Conservation (phyloP, 2,113 vertebrate species). For the Nyctereutes procyonoides region DNA sequence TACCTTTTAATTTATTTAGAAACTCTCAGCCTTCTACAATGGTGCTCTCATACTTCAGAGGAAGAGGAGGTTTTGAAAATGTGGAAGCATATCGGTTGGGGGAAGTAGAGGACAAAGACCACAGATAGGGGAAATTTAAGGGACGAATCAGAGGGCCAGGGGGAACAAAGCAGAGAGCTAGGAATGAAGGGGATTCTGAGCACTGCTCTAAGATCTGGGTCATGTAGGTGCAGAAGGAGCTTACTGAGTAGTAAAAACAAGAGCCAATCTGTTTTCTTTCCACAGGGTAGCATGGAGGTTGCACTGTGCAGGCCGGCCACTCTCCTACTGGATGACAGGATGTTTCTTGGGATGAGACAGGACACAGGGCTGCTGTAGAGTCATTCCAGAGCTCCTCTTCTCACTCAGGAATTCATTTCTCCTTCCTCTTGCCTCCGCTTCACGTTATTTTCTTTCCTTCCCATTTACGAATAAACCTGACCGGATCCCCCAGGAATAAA, state of each 20-base stretch:
- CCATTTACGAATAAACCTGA: constrained; percentile 29
- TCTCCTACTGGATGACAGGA: constrained; percentile 74
- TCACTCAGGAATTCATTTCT: background rate
- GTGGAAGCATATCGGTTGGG: no score
- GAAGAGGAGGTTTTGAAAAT: no score
- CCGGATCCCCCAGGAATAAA: background rate
- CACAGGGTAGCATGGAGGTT: constrained; percentile 65
- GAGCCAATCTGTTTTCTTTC: background rate
- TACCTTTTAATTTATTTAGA: no score
- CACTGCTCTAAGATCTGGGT: background rate
- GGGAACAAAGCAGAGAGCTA: background rate
- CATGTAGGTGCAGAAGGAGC: background rate
- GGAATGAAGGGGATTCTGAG: background rate
- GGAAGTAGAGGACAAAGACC: background rate
- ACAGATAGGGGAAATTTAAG: background rate
- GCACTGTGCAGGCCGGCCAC: constrained; percentile 64
- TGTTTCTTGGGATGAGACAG: constrained; percentile 35
- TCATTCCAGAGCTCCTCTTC: background rate
- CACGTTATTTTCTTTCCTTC: background rate
- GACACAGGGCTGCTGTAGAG: background rate
- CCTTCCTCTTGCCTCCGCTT: constrained; percentile 25
- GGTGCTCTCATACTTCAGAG: no score
- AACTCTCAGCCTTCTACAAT: no score
- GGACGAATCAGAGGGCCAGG: background rate
- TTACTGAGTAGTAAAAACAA: background rate